Evolutionary conservation across 1,140 invertebrate species (phyloP).

Genomic region (Tribolium castaneum): DNA sequence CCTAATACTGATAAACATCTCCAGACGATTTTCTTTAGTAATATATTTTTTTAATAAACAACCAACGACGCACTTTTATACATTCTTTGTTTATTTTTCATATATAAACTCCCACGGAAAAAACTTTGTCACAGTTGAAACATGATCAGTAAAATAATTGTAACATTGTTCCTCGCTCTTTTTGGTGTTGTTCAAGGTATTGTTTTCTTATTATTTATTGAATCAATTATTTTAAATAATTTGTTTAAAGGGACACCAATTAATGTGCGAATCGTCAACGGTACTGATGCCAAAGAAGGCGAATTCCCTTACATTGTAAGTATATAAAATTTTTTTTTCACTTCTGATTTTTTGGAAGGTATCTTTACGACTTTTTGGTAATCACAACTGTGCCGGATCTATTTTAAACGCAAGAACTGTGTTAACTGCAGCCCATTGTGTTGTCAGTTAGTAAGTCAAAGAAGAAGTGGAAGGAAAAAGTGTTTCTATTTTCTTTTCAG

Average conservation of each 20-base stretch:
- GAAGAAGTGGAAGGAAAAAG: not conserved
- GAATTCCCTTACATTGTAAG: constrained; percentile 56
- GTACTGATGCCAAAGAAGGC: constrained; percentile 51
- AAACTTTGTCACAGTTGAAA: not conserved
- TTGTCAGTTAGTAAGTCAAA: constrained; percentile 24
- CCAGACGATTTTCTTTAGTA: not conserved
- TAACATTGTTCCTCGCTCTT: not conserved
- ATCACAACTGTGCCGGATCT: constrained; percentile 52
- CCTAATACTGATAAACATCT: not conserved
- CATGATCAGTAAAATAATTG: not conserved
- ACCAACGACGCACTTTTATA: not conserved
- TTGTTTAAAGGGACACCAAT: constrained; percentile 3
- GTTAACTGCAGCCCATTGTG: constrained; percentile 56
- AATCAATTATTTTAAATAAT: not conserved
- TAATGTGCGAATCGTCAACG: constrained; percentile 50
- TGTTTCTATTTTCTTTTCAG: not conserved
- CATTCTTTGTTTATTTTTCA: not conserved
- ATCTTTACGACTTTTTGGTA: constrained; percentile 43
- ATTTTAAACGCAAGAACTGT: constrained; percentile 54
- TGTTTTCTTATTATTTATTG: too few relatives aligned
- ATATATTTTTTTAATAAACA: not conserved
- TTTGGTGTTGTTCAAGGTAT: too few relatives aligned
- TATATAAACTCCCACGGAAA: not conserved
- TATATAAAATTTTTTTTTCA: not conserved
- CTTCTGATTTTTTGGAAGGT: constrained; percentile 48